These are phyloP conservation scores for Cydia strobilella DNA, from an alignment of 1,140 invertebrate genomes.

Conservation along the genomic window DNA sequence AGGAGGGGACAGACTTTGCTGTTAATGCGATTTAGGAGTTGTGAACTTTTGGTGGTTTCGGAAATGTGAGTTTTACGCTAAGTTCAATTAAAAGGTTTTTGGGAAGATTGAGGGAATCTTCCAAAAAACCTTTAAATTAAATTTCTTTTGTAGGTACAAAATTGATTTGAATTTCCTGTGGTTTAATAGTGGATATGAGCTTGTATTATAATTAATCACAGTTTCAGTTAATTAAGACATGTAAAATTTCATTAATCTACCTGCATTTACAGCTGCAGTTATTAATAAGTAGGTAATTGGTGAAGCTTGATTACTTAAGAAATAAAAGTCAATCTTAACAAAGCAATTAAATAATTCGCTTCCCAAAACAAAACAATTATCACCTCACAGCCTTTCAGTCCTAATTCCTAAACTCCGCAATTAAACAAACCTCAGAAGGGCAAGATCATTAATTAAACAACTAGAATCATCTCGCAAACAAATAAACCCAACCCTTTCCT, in stretches of 20 bases:
- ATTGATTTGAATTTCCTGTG: background rate
- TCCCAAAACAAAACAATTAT: constrained; percentile 39
- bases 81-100: background rate
- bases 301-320: no score
- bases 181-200: background rate
- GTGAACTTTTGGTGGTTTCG: constrained; percentile 31
- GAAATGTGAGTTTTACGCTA: constrained; percentile 28
- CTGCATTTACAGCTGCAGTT: no score
- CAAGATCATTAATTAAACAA: constrained; percentile 74
- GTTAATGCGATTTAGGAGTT: constrained; percentile 23
- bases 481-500: constrained; percentile 68
- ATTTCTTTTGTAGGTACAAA: no score
- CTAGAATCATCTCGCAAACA: constrained; percentile 73
- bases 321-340: background rate
- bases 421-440: constrained; percentile 66
- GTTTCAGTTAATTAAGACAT: no score
- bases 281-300: no score
- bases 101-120: background rate
- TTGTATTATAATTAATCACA: no score
- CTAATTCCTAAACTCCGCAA: constrained; percentile 57
- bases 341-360: constrained; percentile 24
- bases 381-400: constrained; percentile 49
- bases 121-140: no score
- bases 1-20: constrained; percentile 34
- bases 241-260: no score